phyloP scores from a whole-genome alignment of 2,113 vertebrate species.

The Cebidichthys violaceus region DNA sequence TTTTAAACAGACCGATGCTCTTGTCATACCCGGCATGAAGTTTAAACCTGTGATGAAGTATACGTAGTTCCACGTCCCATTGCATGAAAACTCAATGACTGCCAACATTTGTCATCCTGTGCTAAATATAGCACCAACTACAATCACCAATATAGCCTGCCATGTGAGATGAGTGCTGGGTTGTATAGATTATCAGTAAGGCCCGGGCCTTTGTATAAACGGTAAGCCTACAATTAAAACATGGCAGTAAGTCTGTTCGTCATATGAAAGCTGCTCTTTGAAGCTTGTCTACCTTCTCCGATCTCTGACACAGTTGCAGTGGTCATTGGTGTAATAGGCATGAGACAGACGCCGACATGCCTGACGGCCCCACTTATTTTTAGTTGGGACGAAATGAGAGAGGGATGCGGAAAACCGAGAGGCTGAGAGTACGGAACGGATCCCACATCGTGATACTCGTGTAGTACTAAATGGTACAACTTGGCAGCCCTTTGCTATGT shows the following conservation, averaged over 20 bases:
- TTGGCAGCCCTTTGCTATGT: not conserved
- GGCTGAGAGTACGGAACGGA: not conserved
- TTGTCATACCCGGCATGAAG: conserved; percentile 10
- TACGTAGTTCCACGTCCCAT: not conserved
- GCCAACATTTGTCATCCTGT: conserved; percentile 30
- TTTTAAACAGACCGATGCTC: conserved; percentile 8
- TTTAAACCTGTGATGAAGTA: conserved; percentile 16
- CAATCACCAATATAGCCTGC: conserved; percentile 41
- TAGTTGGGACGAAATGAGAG: conserved; percentile 44
- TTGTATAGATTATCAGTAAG: conserved; percentile 57
- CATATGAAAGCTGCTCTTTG: conserved; percentile 33
- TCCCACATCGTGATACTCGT: not conserved
- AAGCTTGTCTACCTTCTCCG: conserved; percentile 13
- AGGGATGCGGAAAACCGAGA: conserved; percentile 24
- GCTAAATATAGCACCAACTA: conserved; percentile 64
- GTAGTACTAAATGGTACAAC: conserved; percentile 21
- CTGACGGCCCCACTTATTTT: conserved; percentile 49
- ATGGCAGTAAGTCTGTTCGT: not conserved
- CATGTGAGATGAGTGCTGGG: conserved; percentile 39
- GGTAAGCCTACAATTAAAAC: conserved; percentile 33
- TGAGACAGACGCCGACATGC: conserved; percentile 34
- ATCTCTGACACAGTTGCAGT: conserved; percentile 30
- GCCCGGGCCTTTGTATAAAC: conserved; percentile 58
- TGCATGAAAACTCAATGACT: conserved; percentile 48
- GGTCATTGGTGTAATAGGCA: conserved; percentile 30